Conservation (phyloP, 1,140 invertebrate species). For the Eufriesea mexicana region DNA sequence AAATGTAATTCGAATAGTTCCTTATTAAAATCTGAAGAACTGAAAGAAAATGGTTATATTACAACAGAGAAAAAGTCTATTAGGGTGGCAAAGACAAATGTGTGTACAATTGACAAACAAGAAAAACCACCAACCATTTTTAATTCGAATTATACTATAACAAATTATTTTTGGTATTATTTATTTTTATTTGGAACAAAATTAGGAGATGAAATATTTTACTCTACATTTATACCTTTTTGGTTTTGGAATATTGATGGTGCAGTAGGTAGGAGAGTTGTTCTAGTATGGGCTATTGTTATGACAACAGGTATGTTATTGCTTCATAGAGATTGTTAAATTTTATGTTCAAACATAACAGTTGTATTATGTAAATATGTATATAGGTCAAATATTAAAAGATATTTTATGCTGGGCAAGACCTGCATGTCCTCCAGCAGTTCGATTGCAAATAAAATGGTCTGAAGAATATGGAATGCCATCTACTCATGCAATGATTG, state of each 20-base stretch:
- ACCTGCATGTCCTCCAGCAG: slow-evolving; percentile 90
- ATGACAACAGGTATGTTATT: slow-evolving; percentile 90
- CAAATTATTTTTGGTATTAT: slow-evolving; percentile 94
- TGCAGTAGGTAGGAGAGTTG: slow-evolving; percentile 89
- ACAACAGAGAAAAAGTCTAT: slow-evolving; percentile 14
- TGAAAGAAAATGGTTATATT: slow-evolving; percentile 53
- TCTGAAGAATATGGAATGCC: slow-evolving; percentile 96
- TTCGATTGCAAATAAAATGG: slow-evolving; percentile 93
- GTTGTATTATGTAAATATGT: neutral
- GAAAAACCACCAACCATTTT: neutral
- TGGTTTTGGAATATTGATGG: slow-evolving; percentile 96
- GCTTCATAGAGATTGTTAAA: slow-evolving; percentile 1
- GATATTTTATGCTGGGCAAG: slow-evolving; percentile 93
- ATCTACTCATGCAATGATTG: slow-evolving; percentile 96
- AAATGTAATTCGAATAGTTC: slow-evolving; percentile 68
- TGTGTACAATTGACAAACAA: slow-evolving; percentile 5
- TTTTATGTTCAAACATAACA: neutral
- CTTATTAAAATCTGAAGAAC: slow-evolving; percentile 28
- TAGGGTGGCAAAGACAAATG: slow-evolving; percentile 24
- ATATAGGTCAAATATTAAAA: slow-evolving; percentile 92
- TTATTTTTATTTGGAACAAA: slow-evolving; percentile 92
- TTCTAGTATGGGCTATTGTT: slow-evolving; percentile 91
- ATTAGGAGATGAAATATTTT: slow-evolving; percentile 94
- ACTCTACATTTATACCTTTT: slow-evolving; percentile 93
- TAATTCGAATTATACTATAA: slow-evolving; percentile 83